A percentile compares a stretch with the other conserved stretches of the same genome.
phyloP scores from a whole-genome alignment of 1,140 invertebrate genomes.

The Aphidius gifuensis region DNA sequence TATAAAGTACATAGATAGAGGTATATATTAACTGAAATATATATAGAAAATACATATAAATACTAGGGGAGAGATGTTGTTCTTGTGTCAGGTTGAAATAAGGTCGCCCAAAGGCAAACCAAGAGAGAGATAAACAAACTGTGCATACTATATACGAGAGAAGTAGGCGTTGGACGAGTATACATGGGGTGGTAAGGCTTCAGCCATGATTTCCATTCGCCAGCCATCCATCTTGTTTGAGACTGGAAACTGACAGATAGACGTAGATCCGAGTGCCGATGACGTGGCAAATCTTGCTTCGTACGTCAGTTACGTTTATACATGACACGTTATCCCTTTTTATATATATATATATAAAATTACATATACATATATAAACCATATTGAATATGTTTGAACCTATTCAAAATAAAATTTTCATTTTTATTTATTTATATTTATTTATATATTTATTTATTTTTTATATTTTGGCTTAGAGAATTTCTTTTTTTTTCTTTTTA shows the following conservation, averaged over 20 bases:
- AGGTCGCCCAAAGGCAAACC: slow-evolving; percentile 15
- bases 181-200: slow-evolving; percentile 40
- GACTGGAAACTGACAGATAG: slow-evolving; percentile 58
- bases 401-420: no score
- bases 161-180: slow-evolving; percentile 8
- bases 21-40: no score
- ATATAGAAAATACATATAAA: no score
- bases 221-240: slow-evolving; percentile 58
- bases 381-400: no score
- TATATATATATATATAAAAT: slow-evolving; percentile 13
- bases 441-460: no score
- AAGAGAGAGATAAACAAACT: slow-evolving; percentile 1
- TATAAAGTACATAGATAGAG: no score
- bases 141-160: not conserved
- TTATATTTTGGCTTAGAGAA: no score
- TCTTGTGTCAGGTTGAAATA: slow-evolving; percentile 1
- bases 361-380: not conserved
- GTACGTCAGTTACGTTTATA: slow-evolving; percentile 25
- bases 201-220: slow-evolving; percentile 58
- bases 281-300: slow-evolving; percentile 53
- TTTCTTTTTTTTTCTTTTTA: no score
- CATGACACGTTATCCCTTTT: not conserved
- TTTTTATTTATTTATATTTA: no score
- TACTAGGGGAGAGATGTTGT: no score
- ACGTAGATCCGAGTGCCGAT: slow-evolving; percentile 55